phyloP scores from a whole-genome alignment of 1,140 invertebrate genomes.

The Euglossa dilemma region DNA sequence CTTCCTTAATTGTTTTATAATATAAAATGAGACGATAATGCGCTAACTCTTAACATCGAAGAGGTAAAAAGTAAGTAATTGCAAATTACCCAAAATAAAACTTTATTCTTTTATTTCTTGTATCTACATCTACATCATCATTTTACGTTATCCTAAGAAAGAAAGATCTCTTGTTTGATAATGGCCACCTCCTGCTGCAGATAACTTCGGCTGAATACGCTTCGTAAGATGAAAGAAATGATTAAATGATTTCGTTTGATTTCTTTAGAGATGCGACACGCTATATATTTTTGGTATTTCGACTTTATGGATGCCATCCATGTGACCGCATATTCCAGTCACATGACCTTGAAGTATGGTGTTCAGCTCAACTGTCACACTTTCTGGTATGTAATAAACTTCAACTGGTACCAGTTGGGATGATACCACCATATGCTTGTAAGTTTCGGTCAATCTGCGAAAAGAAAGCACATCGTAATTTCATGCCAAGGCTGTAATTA shows the following conservation, averaged over 20 bases:
- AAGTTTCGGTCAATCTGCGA: conserved; percentile 48
- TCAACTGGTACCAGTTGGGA: conserved; percentile 38
- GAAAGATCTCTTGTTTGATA: background rate
- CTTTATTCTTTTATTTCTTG: conserved; percentile 42
- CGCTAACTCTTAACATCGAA: background rate
- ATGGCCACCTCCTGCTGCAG: background rate
- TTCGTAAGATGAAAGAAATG: background rate
- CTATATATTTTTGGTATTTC: conserved; percentile 44
- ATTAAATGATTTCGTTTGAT: background rate
- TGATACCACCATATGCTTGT: conserved; percentile 54
- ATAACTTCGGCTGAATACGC: background rate
- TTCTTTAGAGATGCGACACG: conserved; percentile 23
- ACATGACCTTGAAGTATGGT: conserved; percentile 54
- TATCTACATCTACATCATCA: conserved; percentile 11
- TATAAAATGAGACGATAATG: background rate
- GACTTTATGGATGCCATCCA: conserved; percentile 55
- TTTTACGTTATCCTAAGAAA: background rate
- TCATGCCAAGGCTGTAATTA: background rate
- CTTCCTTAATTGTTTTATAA: background rate
- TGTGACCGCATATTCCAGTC: conserved; percentile 65
- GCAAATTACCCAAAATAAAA: conserved; percentile 32
- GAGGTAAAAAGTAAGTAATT: background rate
- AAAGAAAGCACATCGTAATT: conserved; percentile 6
- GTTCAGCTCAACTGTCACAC: conserved; percentile 47
- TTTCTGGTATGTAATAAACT: conserved; percentile 45